Evolutionary conservation across 1,140 invertebrate species (phyloP), one percentile per base, ranked within the genome.

Genomic region (Brachystomella parvula): DNA sequence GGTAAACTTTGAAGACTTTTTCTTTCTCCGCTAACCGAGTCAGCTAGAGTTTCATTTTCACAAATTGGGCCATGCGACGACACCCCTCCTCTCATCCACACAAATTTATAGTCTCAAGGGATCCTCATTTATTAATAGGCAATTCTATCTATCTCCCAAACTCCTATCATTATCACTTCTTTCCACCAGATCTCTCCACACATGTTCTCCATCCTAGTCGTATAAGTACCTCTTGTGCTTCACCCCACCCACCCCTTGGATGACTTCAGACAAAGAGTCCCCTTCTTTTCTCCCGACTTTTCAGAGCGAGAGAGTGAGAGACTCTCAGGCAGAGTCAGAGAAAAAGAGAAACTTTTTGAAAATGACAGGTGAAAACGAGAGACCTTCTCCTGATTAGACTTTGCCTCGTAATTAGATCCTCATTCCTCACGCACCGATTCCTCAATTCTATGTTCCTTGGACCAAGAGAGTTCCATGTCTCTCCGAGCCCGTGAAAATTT

Each of bases 111-210:
- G 60, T 61, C 72, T 69, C 69, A 24, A 30, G 72, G 72, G 72
- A 71, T 35, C 61, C 62, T 73, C 72, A 73, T 73, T 73, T 73
- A 73, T 73, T 73, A 73, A 73, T 73, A 73, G 72, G 67, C 72
- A 66, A 70, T 73, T 66, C 70, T 67, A 64, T 72, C 67, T 65
- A 64, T 53, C 64, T 66, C 24, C 56, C 65, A 61, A 29, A 35
- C 66, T 63, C 63, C 67, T 63, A 67, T 70, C 57, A 63, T 72
- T 63, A 64, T 47, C 57, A 64, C 61, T 47, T 66, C 57, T 67
- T 70, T 67, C 56, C 69, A 71, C 63, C n/a, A n/a, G n/a, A n/a
- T n/a, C n/a, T 35, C 63, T 58, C 64, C 63, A 64, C 67, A 64
- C 62, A 61, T 61, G 58, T 62, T 68, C 66, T 61, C 47, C 33